phyloP scores from a whole-genome alignment of 2,113 vertebrate genomes.

The Glareola pratincola region DNA sequence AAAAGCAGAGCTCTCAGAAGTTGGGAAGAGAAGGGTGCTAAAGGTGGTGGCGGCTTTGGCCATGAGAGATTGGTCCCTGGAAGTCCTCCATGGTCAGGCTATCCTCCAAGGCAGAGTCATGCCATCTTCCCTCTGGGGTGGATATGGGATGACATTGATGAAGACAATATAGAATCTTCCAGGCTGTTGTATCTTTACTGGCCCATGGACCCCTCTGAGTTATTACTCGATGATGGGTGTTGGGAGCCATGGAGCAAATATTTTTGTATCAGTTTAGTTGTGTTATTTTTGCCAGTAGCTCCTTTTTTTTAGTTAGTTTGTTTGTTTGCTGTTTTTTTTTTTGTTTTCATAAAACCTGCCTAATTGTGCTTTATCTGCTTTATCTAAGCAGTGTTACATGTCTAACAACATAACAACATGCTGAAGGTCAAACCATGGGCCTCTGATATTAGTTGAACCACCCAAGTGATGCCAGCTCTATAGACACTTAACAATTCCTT shows the following conservation, averaged over 20 bases:
- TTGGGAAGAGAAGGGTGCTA: not conserved
- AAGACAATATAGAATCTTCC: not conserved
- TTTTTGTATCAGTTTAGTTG: not conserved
- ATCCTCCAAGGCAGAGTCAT: not conserved
- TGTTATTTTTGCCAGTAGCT: not conserved
- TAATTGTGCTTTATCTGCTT: not conserved
- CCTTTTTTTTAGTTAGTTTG: no score
- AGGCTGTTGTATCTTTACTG: not conserved
- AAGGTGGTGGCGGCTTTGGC: not conserved
- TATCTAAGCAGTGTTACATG: not conserved
- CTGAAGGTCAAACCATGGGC: not conserved
- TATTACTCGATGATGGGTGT: not conserved
- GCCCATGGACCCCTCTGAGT: not conserved
- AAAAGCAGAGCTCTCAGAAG: fast-evolving
- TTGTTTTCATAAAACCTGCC: not conserved
- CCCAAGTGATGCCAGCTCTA: fast-evolving
- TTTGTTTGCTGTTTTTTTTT: no score
- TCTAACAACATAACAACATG: not conserved
- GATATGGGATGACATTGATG: not conserved
- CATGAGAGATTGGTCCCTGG: not conserved
- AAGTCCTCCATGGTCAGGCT: not conserved
- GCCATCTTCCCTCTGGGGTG: fast-evolving
- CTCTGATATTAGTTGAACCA: not conserved
- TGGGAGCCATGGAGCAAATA: not conserved
- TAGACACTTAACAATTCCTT: not conserved